Evolutionary conservation across 2,888 invertebrate species (phyloP).

Genomic region (Drosophila pseudotalamancana): DNA sequence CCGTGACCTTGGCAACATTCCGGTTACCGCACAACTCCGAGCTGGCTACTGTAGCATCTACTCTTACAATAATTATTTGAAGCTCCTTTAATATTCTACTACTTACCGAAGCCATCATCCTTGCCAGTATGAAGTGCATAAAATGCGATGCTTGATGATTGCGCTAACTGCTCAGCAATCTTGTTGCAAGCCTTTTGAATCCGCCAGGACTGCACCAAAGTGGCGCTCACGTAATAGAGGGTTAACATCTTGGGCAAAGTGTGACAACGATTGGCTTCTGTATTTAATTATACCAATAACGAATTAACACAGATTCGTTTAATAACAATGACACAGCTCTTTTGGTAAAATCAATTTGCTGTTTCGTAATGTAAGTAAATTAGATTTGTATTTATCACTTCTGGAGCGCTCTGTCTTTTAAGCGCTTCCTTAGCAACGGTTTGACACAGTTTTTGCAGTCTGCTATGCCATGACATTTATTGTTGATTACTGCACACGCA

Average conservation of each 20-base stretch:
- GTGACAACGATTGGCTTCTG: constrained; percentile 3
- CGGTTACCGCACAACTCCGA: constrained; percentile 83
- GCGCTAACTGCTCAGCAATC: constrained; percentile 87
- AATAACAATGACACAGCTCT: neutral
- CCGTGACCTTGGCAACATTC: constrained; percentile 82
- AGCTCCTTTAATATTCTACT: neutral
- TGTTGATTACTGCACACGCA: constrained; percentile 66
- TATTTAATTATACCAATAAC: constrained; percentile 16
- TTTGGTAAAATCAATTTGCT: constrained; percentile 63
- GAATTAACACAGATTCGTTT: constrained; percentile 11
- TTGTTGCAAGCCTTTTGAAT: constrained; percentile 89
- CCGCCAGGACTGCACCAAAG: constrained; percentile 92
- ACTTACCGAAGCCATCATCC: constrained; percentile 82
- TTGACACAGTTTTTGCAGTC: constrained; percentile 67
- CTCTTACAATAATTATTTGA: neutral
- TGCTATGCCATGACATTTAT: constrained; percentile 66
- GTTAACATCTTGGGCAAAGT: constrained; percentile 86
- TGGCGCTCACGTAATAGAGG: constrained; percentile 92
- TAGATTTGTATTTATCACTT: constrained; percentile 43
- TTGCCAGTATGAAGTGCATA: constrained; percentile 85
- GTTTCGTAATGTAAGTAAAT: constrained; percentile 65
- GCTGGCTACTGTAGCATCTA: constrained; percentile 81
- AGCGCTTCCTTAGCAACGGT: constrained; percentile 56
- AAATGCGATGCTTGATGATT: constrained; percentile 87
- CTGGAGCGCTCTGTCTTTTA: constrained; percentile 45